Percentiles rank a stretch among this genome's conserved stretches.
These are phyloP conservation scores for Leptoclinus maculatus DNA, from an alignment of 2,797 vertebrate genomes.

Conservation along the genomic window DNA sequence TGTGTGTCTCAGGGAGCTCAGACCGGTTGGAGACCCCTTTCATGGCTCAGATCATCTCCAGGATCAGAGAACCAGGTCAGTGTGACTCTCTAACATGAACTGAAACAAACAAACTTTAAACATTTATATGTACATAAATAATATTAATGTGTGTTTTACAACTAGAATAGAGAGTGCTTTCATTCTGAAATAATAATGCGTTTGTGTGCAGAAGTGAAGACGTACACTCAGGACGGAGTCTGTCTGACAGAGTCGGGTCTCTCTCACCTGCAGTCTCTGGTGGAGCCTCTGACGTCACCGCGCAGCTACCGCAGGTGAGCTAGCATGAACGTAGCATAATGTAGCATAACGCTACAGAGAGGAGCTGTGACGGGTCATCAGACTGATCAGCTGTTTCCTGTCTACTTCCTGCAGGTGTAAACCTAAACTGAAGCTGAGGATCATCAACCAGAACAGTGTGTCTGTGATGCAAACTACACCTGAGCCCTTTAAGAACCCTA, in stretches of 20 bases:
- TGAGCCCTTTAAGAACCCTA: slow-evolving; percentile 89
- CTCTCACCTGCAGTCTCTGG: slow-evolving; percentile 93
- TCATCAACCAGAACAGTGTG: slow-evolving; percentile 99
- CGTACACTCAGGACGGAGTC: slow-evolving; percentile 97
- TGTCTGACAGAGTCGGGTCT: slow-evolving; percentile 95
- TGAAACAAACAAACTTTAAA: too few relatives aligned
- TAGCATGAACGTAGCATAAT: too few relatives aligned
- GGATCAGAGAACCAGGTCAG: slow-evolving; percentile 92
- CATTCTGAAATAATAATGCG: neutral
- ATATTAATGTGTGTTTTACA: too few relatives aligned
- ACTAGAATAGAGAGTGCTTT: too few relatives aligned
- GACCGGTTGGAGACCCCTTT: slow-evolving; percentile 70
- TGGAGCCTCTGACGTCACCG: slow-evolving; percentile 88
- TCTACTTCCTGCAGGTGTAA: slow-evolving; percentile 83
- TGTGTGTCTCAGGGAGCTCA: slow-evolving; percentile 53
- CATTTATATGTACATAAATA: too few relatives aligned
- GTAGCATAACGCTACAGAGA: too few relatives aligned
- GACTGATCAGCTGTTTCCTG: slow-evolving; percentile 1
- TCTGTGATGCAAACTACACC: slow-evolving; percentile 93
- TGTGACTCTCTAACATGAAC: neutral
- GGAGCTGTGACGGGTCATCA: too few relatives aligned
- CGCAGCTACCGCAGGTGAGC: slow-evolving; percentile 81
- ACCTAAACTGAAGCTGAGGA: slow-evolving; percentile 97
- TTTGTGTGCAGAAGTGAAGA: slow-evolving; percentile 88
- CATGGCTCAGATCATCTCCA: slow-evolving; percentile 80